Base-by-base conservation (phyloP, 2,797 vertebrate genomes). In the Sebastes elongatus region DNA sequence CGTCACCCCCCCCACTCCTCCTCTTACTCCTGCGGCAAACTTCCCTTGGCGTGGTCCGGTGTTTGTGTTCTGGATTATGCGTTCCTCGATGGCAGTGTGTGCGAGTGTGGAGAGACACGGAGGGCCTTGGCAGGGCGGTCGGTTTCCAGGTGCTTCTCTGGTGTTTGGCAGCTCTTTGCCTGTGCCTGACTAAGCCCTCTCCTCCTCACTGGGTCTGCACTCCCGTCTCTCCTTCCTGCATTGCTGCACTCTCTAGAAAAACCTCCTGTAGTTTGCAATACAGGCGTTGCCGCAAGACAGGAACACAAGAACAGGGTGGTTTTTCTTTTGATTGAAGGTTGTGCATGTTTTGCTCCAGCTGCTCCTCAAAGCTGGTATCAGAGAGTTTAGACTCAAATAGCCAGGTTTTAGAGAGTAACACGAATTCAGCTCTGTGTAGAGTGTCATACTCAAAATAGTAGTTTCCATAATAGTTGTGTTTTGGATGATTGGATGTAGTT, bases 61-160 rank as follows among this genome's bases (percentile, higher is more conserved):
- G 88, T 94, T 94, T 95, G 88, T 86, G 89, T 90, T 94, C 81
- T 88, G 92, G 90, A 83, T 86, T 86, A 75, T 74, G 79, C 76
- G 76, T 95, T 95, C 94, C 93, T 94, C 88, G 86, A 94, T 93
- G 91, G 89, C 90, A 79, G 81, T 70, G 80, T 93, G 70, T 66
- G 27, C 27, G 6, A 75, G 80, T 78, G 75, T 57, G 78, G 75
- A 83, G 67, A 85, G 83, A 93, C 74, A 57, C 66, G 3, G 53
- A 71, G 81, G 73, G 79, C 71, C 73, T 90, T 89, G 88, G 86
- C 84, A 53, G 42, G 57, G 42, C 35, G 5, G 6, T 68, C 13
- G 22, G 75, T 86, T 87, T 93, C 80, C 85, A 93, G 92, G 90
- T 89, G 88, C 86, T 82, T 85, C 78, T 83, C 53, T 86, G 72